Base-by-base conservation (phyloP, 2,797 vertebrate genomes). In the Cyclopterus lumpus region DNA sequence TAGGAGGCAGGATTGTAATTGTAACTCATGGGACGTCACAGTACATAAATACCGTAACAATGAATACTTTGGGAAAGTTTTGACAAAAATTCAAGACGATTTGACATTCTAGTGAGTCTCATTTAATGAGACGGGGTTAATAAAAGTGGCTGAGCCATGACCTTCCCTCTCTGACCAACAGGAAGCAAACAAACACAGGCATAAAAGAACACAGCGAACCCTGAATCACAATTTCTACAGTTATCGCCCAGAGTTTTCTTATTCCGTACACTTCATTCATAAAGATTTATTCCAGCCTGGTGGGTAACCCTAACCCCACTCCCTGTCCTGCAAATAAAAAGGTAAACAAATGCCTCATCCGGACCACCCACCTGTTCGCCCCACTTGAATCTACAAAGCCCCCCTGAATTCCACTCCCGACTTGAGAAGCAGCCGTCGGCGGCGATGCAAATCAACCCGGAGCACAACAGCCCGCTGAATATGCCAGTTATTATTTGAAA, bases 321-420 rank as follows among this genome's bases (percentile, higher is more conserved):
- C 38, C 22, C 16, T 24, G 2, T 36, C 65, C 48, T 49, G 58
- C 20, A 64, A 61, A 78, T 22, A 40, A 78, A 53, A 76, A 51
- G 22, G 14, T 63, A 75, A 78, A 63, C 67, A 73, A 22, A 53
- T 0, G 5, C 22, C 32, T 64, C 7, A 61, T 55, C 40, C 61
- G 3, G 49, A 48, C 61, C 24, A 26, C 58, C 75, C 73, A 68
- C 75, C 44, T 77, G 70, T 81, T 74, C 63, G 51, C 30, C 15
- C 42, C 5, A 20, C 34, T 70, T 11, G 0, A 67, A 34, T 60
- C 32, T 51, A 3, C 55, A 61, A 46, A 73, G 24, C 20, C 0
- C 32, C 51, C 5, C 38, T 57, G n/a, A 67, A 24, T 54, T 61
- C 32, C 16, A 16, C 40, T 46, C 26, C 26, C n/a, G 71, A 32